A percentile compares a stretch with the other conserved stretches of the same genome.
Conservation (phyloP, 2,888 invertebrate species). For the Cataglyphis albicans region DNA sequence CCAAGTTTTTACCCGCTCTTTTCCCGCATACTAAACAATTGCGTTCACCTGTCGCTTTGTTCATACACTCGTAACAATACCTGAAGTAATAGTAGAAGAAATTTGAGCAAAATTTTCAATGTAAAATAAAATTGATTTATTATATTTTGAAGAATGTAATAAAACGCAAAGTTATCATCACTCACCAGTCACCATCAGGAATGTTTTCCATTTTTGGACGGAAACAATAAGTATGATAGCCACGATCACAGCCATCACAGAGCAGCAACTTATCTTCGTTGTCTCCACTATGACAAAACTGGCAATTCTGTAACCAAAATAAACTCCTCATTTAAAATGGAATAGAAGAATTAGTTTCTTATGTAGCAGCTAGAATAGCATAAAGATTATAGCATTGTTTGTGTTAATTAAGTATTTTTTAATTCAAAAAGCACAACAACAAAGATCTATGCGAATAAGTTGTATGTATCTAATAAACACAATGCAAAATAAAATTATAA, state of each 20-base stretch:
- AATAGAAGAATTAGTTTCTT: neutral
- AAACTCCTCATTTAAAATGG: constrained; percentile 59
- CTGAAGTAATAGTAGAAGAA: constrained; percentile 85
- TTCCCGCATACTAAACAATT: constrained; percentile 98
- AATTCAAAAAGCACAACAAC: constrained; percentile 43
- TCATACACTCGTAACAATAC: constrained; percentile 98
- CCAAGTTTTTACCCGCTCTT: constrained; percentile 90
- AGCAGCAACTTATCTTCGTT: constrained; percentile 97
- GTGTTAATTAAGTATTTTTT: constrained; percentile 56
- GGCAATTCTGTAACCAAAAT: constrained; percentile 93
- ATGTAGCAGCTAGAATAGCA: constrained; percentile 36
- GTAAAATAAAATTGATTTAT: neutral
- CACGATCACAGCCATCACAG: constrained; percentile 99
- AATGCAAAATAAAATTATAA: constrained; percentile 19
- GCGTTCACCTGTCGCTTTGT: constrained; percentile 96
- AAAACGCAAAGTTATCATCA: neutral
- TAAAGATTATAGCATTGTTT: constrained; percentile 40
- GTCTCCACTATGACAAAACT: constrained; percentile 98
- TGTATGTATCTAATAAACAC: constrained; percentile 13
- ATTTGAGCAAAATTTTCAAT: neutral
- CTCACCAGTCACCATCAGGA: constrained; percentile 98
- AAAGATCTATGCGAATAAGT: constrained; percentile 11
- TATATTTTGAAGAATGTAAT: neutral
- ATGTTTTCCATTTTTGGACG: constrained; percentile 98
- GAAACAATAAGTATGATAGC: constrained; percentile 99